Base-by-base conservation (phyloP, 1,140 invertebrate genomes). In the Leptinotarsa texana region DNA sequence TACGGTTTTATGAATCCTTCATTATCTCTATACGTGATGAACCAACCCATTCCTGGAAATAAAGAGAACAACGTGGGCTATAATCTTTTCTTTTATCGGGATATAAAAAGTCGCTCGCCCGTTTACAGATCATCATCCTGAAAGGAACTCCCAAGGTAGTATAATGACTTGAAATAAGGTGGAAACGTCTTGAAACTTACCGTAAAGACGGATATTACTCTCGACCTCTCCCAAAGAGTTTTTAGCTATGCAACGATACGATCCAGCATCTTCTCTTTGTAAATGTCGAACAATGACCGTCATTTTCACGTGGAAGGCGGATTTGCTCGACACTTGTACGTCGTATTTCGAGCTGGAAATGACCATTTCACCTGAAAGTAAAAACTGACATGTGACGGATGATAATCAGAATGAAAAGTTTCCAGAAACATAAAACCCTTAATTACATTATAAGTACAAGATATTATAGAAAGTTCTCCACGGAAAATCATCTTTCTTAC, bases 151-250 rank as follows among this genome's bases (percentile, higher is more conserved):
- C n/a, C 13, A n/a, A 18, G 51, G 51, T 57, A 21, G n/a, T 70
- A 48, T 8, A 42, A 70, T 17, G 21, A 57, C 47, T 42, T 57
- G 69, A 42, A 70, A 57, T 57, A 57, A 18, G 13, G 51, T 15
- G 24, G 22, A 24, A 49, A 51, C 22, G 22, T 65, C 42, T 72
- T 62, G 65, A 74, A 47, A 84, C 90, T 92, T 87, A 97, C 96
- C 95, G 85, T 97, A 96, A 48, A 98, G 86, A 76, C 94, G 89
- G 84, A 98, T 96, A 75, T 90, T 92, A 84, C 94, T 95, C 81
- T 96, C 94, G 27, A 95, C 95, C 83, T 94, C 94, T 2, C 96
- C 96, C 3, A 97, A 87, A 3, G 93, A 94, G 87, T 98, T 98
- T 81, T 96, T 96, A 4, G 95, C 95, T 57, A 96, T 92, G 83